Evolutionary conservation across 2,888 invertebrate species (phyloP), one percentile per base, ranked within the genome.

Genomic region (Eurytoma californica): DNA sequence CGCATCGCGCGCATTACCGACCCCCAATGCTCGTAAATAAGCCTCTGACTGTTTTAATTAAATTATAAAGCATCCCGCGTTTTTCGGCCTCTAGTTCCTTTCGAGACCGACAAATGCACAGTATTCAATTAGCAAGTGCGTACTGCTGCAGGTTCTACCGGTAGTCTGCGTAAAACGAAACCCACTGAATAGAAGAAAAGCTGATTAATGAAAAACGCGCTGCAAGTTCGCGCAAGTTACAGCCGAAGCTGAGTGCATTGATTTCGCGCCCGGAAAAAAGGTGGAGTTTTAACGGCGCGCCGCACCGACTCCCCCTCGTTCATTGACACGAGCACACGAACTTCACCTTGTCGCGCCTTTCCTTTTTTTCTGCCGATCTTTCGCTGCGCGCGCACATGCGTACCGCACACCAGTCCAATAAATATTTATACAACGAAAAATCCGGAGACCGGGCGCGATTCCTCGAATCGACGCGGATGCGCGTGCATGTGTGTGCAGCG

Each of bases 11-110:
- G 47, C 49, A 67, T 63, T 63, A 63, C 61, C 49, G 30, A n/a
- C 61, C n/a, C 66, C n/a, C 18, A 24, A 49, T 60, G 57, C 63
- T 73, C 73, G 73, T 73, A 73, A 73, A 73, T 73, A 57, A 65
- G 47, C 20, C 73, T 57, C 39, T 47, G 65, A 73, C 73, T 73
- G 51, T 73, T 73, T 65, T 47, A 65, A 73, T 65, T 66, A 73
- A 73, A 73, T 73, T 57, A 66, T 20, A 66, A 67, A 67, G 61
- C 28, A 65, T 65, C 55, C 65, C 55, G 49, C 49, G 12, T 73
- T 65, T 73, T 72, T 20, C 16, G 16, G 20, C 72, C 51, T 72
- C 51, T 72, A 55, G 53, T 63, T 18, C 30, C 53, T 39, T 4
- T 9, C 39, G 1, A 1, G 9, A 9, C 39, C 39, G 39, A 9